These are phyloP conservation scores for Nymphalis urticae DNA, from an alignment of 2,888 invertebrate species.

Conservation along the genomic window DNA sequence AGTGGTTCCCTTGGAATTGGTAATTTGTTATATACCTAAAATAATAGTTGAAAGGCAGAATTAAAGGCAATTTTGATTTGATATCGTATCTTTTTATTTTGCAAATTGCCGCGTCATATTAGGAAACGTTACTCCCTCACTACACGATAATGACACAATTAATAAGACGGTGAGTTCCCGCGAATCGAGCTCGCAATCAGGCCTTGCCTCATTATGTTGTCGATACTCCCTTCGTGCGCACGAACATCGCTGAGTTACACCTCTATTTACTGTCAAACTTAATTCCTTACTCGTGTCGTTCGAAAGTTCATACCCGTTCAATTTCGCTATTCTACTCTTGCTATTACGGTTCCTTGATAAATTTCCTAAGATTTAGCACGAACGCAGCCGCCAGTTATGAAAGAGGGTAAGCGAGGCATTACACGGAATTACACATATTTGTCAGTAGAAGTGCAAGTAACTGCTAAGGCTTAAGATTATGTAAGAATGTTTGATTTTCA, in stretches of 20 bases:
- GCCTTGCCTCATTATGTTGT: constrained; percentile 71
- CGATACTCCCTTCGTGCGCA: constrained; percentile 76
- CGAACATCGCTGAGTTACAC: constrained; percentile 79
- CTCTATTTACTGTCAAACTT: constrained; percentile 79
- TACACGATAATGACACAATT: constrained; percentile 54
- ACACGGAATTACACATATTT: constrained; percentile 21
- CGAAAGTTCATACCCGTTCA: constrained; percentile 52
- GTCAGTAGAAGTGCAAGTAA: constrained; percentile 13
- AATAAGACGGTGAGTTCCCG: constrained; percentile 60
- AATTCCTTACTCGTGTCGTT: constrained; percentile 75
- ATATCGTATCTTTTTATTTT: background rate
- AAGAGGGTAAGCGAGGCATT: constrained; percentile 26
- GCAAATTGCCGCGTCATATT: constrained; percentile 6
- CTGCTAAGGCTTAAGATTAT: constrained; percentile 17
- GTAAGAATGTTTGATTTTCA: constrained; percentile 1
- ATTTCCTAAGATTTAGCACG: constrained; percentile 38
- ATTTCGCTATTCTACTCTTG: constrained; percentile 35
- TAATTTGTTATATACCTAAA: no score
- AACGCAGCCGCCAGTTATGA: constrained; percentile 31
- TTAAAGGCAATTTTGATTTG: no score
- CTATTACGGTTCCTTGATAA: constrained; percentile 39
- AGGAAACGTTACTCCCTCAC: background rate
- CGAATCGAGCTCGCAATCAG: constrained; percentile 56
- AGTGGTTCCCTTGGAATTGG: no score
- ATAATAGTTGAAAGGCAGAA: no score